Evolutionary conservation across 1,140 invertebrate species (phyloP).

Genomic region (Caenorhabditis brenneri): DNA sequence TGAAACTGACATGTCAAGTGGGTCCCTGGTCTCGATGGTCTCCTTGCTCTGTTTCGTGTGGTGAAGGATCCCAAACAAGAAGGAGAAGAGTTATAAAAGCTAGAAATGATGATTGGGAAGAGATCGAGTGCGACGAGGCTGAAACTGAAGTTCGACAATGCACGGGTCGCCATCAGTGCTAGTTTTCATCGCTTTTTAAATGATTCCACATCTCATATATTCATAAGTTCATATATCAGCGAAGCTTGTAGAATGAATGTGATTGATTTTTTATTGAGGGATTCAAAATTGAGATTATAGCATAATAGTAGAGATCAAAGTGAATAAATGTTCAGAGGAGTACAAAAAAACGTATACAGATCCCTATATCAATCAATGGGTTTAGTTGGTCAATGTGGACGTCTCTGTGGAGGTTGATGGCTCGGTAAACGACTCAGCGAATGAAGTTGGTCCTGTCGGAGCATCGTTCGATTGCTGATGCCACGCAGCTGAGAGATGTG

Average conservation of each 20-base stretch:
- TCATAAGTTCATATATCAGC: neutral
- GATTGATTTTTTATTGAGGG: too few species aligned
- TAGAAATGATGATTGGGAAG: slow-evolving; percentile 38
- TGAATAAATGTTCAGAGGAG: neutral
- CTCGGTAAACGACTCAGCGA: neutral
- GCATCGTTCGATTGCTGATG: neutral
- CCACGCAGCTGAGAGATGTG: slow-evolving; percentile 9
- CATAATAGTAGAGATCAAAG: neutral
- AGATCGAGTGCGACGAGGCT: slow-evolving; percentile 37
- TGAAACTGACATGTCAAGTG: slow-evolving; percentile 60
- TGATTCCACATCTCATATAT: too few species aligned
- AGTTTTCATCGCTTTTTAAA: too few species aligned
- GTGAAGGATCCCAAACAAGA: slow-evolving; percentile 52
- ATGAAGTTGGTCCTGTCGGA: neutral
- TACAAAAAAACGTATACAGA: neutral
- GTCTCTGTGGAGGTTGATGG: neutral
- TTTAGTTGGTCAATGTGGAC: neutral
- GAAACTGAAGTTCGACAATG: slow-evolving; percentile 48
- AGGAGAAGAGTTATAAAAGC: slow-evolving; percentile 41
- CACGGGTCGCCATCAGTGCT: slow-evolving; percentile 25
- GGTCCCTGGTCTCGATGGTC: slow-evolving; percentile 67
- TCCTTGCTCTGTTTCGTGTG: slow-evolving; percentile 62
- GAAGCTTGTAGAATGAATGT: neutral
- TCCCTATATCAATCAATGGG: neutral
- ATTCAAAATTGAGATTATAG: neutral